Base-by-base conservation (phyloP, 2,797 vertebrate species). In the Trichosurus vulpecula region DNA sequence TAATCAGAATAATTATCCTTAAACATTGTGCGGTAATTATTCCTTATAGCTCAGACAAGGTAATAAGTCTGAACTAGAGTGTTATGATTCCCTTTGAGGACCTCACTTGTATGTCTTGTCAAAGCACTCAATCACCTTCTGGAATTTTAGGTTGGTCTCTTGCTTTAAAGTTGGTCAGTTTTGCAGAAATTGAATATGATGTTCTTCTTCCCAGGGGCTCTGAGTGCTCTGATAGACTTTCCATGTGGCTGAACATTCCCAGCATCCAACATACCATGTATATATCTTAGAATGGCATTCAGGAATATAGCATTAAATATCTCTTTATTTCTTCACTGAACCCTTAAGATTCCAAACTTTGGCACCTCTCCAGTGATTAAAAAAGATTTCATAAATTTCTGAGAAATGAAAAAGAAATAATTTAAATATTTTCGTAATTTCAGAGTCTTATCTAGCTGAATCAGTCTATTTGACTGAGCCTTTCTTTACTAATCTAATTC, bases 1-100 rank as follows among this genome's bases (percentile, higher is more conserved):
- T 97, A 94, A 95, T 94, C 93, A 95, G 92, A 93, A 90, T 95
- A 94, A 97, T 94, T 96, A 92, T 66, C 90, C 61, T 94, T 90
- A 93, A 96, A 57, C 91, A 87, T 91, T 90, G 57, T 14, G 31
- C 51, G 92, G 54, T 93, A 93, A 35, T 94, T 91, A 52, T 55
- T 51, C 53, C 52, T 52, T 30, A 35, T 54, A 54, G 87, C 30
- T 30, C 22, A 51, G 52, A 52, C 58, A 51, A 92, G 74, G 52
- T 56, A 56, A 91, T 92, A 35, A 87, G 87, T 56, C 57, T 11
- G 0, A n/a, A 54, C 54, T 51, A 61, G 54, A 92, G 16, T 41
- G 6, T 92, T 3, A 0, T 6, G 52, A 16, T 53, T 95, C 57
- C 61, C 4, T 94, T 52, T 16, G 31, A 41, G 94, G 41, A 91